These are phyloP conservation scores for Ctenomys sociabilis DNA, from an alignment of 2,113 vertebrate genomes.

Conservation along the genomic window DNA sequence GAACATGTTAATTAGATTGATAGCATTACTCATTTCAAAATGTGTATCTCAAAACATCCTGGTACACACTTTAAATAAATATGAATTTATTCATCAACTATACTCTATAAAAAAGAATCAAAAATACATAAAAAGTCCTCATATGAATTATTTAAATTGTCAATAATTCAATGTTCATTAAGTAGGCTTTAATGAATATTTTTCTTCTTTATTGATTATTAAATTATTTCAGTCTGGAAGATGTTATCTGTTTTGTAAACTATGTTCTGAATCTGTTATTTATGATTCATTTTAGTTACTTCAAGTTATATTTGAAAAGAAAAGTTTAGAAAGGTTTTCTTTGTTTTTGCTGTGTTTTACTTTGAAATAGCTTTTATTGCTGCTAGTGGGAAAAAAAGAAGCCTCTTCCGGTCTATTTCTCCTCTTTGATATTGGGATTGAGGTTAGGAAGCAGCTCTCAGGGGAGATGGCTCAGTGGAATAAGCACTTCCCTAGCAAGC, in stretches of 20 bases:
- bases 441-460: not conserved
- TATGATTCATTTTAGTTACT: not conserved
- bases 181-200: not conserved
- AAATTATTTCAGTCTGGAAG: not conserved
- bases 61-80: not conserved
- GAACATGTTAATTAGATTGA: not conserved
- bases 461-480: too few species aligned
- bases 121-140: not conserved
- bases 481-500: too few species aligned
- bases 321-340: not conserved
- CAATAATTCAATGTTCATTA: not conserved
- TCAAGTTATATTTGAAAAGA: slow-evolving; percentile 1
- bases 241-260: not conserved
- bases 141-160: not conserved
- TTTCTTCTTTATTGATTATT: not conserved
- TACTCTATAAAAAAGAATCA: not conserved
- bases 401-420: not conserved
- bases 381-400: not conserved
- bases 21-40: not conserved
- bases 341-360: not conserved
- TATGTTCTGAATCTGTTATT: not conserved
- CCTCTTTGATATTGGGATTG: not conserved
- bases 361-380: not conserved
- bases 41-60: not conserved
- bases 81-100: not conserved